Base-by-base conservation (phyloP, 2,797 vertebrate species). In the Enoplosus armatus region DNA sequence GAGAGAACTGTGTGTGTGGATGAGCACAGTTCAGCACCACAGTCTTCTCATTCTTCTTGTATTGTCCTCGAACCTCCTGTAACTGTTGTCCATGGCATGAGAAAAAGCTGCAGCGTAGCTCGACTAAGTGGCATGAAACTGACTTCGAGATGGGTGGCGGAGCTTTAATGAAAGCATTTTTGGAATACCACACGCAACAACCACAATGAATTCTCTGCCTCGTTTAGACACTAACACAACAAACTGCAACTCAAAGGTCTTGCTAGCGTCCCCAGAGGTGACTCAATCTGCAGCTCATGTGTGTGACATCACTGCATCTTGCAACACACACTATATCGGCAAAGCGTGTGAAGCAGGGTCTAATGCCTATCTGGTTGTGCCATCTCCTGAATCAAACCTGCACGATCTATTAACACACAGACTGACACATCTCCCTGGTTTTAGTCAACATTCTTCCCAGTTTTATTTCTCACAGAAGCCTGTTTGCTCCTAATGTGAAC, bases 401-500 rank as follows among this genome's bases (percentile, higher is more conserved):
- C 43, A 14, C 22, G 6, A 45, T 55, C 54, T 75, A 56, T 69
- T 72, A 79, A 85, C 66, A 68, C 78, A 67, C 50, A 83, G 31
- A 51, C 58, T 0, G 51, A 81, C 78, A 60, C 62, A 35, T 78
- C 67, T 53, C 67, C 37, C 58, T 24, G 65, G 39, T 72, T 76
- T 66, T 3, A 56, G 66, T 81, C 68, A 37, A 85, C 88, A 88
- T 90, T 92, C 76, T 71, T 79, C 62, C 64, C 70, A 51, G 64
- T 83, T 80, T 83, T 55, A 80, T 80, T 90, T 87, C 82, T 90
- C 85, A 87, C 84, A 73, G 85, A 86, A 86, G 85, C 74, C 88
- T 63, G 69, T 88, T 81, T 70, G 54, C 85, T 92, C 83, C 88
- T 80, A 91, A 92, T 85, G 85, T 88, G 84, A 92, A 87, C 83